Percentiles rank a stretch among this genome's conserved stretches.
Conservation (phyloP, 2,113 vertebrate species). For the Arvicanthis niloticus region DNA sequence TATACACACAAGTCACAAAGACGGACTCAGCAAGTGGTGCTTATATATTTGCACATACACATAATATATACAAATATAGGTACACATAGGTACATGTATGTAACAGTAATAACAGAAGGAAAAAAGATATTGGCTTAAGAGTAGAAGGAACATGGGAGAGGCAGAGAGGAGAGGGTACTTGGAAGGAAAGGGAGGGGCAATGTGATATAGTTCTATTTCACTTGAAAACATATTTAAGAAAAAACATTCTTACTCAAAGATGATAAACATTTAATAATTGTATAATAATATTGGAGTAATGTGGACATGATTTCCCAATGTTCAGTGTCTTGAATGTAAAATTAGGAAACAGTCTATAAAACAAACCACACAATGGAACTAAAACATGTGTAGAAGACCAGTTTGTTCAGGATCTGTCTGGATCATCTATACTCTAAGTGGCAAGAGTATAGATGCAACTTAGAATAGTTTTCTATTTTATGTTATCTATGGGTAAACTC, state of each 20-base stretch:
- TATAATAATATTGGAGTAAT: slow-evolving; percentile 59
- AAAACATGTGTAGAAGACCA: neutral
- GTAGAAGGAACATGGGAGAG: neutral
- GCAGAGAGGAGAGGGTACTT: neutral
- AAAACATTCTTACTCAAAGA: neutral
- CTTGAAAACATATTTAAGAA: neutral
- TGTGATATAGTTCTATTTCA: neutral
- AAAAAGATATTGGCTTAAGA: neutral
- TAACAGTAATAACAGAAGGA: neutral
- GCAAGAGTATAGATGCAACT: neutral
- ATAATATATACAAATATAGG: no score
- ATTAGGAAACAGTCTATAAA: slow-evolving; percentile 51
- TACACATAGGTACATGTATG: neutral
- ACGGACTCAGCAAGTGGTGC: neutral
- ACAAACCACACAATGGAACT: neutral
- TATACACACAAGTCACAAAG: neutral
- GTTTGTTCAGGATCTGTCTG: neutral
- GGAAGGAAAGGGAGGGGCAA: neutral
- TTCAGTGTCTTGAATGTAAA: slow-evolving; percentile 51
- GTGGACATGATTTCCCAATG: slow-evolving; percentile 52
- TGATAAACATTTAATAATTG: slow-evolving; percentile 47
- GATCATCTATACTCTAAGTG: slow-evolving; percentile 35
- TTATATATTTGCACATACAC: neutral
- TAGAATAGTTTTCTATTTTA: slow-evolving; percentile 4
- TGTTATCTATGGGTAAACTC: slow-evolving; percentile 51